Percentiles rank a stretch among this genome's conserved stretches.
Conservation (phyloP, 2,797 vertebrate genomes). For the Emys orbicularis region DNA sequence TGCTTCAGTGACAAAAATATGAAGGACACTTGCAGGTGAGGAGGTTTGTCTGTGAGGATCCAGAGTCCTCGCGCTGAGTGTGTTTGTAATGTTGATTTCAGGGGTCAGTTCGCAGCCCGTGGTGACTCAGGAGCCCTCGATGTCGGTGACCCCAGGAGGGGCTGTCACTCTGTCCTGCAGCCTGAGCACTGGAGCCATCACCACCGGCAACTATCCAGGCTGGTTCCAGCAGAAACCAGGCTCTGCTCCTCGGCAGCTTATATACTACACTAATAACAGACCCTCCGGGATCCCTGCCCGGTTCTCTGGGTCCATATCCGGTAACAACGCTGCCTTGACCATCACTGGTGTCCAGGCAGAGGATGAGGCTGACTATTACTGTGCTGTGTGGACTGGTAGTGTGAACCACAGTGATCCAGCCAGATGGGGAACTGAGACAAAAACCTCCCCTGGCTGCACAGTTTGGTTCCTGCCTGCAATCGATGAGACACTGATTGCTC, state of each 20-base stretch:
- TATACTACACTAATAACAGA: neutral
- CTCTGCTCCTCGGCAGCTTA: neutral
- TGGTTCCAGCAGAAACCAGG: slow-evolving; percentile 3
- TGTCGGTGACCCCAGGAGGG: neutral
- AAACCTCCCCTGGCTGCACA: neutral
- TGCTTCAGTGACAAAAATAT: too few species aligned
- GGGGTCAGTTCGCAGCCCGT: neutral
- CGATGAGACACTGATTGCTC: neutral
- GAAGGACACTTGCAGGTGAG: too few species aligned
- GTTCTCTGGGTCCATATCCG: neutral
- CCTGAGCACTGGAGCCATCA: neutral
- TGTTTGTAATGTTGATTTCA: neutral
- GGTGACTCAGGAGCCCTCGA: neutral
- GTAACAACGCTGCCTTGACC: neutral
- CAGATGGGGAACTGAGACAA: neutral
- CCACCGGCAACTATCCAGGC: neutral
- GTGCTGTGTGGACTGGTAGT: neutral
- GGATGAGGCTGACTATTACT: neutral
- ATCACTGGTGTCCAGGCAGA: neutral
- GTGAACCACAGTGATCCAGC: neutral
- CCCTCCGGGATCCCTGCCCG: neutral
- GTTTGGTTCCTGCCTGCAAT: neutral
- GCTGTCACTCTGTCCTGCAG: neutral
- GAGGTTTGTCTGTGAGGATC: neutral
- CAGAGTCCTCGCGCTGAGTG: neutral